Conservation (phyloP, 1,140 invertebrate genomes). For the Megalonaias nervosa region DNA sequence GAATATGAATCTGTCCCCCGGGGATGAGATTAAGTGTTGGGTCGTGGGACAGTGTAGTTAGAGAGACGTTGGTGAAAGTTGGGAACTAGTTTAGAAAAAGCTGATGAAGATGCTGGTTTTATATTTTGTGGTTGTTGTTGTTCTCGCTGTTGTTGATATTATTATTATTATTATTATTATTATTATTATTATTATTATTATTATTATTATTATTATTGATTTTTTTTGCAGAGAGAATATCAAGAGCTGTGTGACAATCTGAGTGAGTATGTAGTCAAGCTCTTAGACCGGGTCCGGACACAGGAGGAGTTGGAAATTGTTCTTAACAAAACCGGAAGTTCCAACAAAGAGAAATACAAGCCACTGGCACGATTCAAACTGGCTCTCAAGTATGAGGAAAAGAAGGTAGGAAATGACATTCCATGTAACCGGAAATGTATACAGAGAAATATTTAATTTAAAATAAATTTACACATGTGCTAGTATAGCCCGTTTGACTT, state of each 20-base stretch:
- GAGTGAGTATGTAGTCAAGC: slow-evolving; percentile 69
- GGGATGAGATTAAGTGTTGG: too few relatives aligned
- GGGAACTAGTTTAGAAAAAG: too few relatives aligned
- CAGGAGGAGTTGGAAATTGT: slow-evolving; percentile 68
- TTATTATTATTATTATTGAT: neutral
- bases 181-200: neutral
- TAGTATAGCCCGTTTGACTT: too few relatives aligned
- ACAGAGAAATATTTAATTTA: too few relatives aligned
- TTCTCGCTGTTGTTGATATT: neutral
- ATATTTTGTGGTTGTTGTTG: neutral
- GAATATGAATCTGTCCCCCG: too few relatives aligned
- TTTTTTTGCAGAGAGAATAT: slow-evolving; percentile 71
- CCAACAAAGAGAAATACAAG: slow-evolving; percentile 58
- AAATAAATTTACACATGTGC: too few relatives aligned
- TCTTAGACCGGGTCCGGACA: slow-evolving; percentile 66
- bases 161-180: neutral
- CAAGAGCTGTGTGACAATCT: slow-evolving; percentile 73
- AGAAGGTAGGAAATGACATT: slow-evolving; percentile 55
- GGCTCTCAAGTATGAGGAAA: slow-evolving; percentile 67
- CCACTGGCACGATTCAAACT: slow-evolving; percentile 67
- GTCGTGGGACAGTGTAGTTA: too few relatives aligned
- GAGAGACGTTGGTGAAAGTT: too few relatives aligned
- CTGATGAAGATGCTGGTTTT: too few relatives aligned
- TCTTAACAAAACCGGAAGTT: slow-evolving; percentile 64
- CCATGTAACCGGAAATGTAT: neutral